phyloP scores from a whole-genome alignment of 1,140 invertebrate species.

The Babylonia areolata region DNA sequence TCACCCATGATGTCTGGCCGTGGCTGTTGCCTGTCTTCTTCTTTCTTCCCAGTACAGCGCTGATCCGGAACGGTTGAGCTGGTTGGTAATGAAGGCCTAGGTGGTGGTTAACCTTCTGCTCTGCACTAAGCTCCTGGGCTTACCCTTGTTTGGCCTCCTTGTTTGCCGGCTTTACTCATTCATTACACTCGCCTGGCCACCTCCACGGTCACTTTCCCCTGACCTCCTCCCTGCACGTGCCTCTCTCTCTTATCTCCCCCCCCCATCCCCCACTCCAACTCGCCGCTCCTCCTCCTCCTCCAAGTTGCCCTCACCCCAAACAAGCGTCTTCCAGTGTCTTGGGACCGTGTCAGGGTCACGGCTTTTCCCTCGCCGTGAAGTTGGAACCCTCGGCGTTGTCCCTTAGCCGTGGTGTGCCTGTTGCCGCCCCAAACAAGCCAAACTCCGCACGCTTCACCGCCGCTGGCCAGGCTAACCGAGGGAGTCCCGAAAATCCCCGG shows the following conservation, averaged over 20 bases:
- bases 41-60: neutral
- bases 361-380: too few species aligned
- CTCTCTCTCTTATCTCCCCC: too few species aligned
- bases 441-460: neutral
- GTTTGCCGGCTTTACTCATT: neutral
- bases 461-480: neutral
- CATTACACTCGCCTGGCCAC: neutral
- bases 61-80: neutral
- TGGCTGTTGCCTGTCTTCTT: neutral
- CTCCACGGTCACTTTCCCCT: neutral
- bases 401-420: neutral
- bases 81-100: neutral
- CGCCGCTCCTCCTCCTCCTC: too few species aligned
- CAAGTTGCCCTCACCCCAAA: too few species aligned
- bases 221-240: neutral
- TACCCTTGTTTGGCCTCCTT: neutral
- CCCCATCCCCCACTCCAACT: too few species aligned
- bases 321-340: too few species aligned
- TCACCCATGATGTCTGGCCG: too few species aligned
- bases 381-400: neutral
- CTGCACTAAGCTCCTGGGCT: neutral
- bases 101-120: neutral
- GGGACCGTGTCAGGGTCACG: too few species aligned
- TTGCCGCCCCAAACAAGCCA: neutral
- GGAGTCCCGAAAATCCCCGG: slow-evolving; percentile 22